Evolutionary conservation across 2,797 vertebrate genomes (phyloP).

Genomic region (Ctenochaetus hawaiiensis): DNA sequence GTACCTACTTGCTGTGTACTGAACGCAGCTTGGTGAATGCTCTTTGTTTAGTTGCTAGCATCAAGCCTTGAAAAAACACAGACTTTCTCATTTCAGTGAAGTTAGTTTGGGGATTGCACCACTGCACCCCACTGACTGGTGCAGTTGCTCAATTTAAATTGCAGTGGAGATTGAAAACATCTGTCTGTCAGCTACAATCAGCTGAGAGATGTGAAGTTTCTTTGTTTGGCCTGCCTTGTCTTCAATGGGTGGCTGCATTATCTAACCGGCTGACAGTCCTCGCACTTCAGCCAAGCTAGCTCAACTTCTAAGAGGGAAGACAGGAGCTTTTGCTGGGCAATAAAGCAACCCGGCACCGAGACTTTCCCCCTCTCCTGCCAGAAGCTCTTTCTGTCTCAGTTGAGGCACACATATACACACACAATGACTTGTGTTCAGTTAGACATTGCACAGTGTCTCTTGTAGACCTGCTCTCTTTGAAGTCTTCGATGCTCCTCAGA

Average conservation of each 20-base stretch:
- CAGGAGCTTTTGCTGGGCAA: conserved; percentile 51
- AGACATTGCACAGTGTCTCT: conserved; percentile 23
- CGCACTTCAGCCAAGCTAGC: conserved; percentile 27
- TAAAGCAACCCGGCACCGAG: conserved; percentile 50
- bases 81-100: not conserved
- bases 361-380: conserved; percentile 43
- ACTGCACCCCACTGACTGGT: conserved; percentile 5
- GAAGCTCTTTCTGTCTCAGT: conserved; percentile 28
- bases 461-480: conserved; percentile 47
- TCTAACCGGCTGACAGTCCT: conserved; percentile 27
- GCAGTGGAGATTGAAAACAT: conserved; percentile 25
- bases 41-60: not conserved
- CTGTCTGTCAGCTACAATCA: conserved; percentile 34
- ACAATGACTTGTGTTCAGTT: conserved; percentile 7
- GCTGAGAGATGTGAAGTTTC: conserved; percentile 17
- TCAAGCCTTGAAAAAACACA: not conserved
- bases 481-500: conserved; percentile 29
- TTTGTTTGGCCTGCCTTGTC: conserved; percentile 18
- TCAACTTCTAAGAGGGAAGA: conserved; percentile 49
- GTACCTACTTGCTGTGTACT: not conserved
- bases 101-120: conserved; percentile 18
- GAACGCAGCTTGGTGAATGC: not conserved
- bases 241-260: conserved; percentile 20
- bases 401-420: not conserved
- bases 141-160: conserved; percentile 24